Percentiles rank a stretch among this genome's conserved stretches.
Conservation (phyloP, 92 coral and sea anemone species). For the Porites evermanni region DNA sequence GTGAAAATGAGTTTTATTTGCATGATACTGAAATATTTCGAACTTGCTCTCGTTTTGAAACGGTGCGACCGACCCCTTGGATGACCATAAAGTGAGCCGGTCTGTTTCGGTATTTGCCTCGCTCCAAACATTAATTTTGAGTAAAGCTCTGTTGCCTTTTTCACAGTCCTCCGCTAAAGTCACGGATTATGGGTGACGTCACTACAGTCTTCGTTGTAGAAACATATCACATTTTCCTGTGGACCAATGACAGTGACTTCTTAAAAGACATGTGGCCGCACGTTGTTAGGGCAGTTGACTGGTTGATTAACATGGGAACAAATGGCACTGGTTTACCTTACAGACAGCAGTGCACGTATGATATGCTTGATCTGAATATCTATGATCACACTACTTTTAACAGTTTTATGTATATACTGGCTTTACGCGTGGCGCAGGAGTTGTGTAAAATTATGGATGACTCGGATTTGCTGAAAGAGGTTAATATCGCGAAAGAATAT, state of each 20-base stretch:
- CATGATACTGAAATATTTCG: too few relatives aligned
- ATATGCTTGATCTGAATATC: not conserved
- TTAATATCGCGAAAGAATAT: not conserved
- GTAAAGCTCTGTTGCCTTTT: not conserved
- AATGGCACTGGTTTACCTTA: conserved; percentile 44
- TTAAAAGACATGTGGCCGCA: conserved; percentile 51
- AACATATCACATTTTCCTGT: conserved; percentile 45
- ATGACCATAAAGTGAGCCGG: too few relatives aligned
- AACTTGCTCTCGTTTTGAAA: too few relatives aligned
- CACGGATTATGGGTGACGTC: conserved; percentile 57
- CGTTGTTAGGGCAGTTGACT: conserved; percentile 24
- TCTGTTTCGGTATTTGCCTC: too few relatives aligned
- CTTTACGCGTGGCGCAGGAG: conserved; percentile 49
- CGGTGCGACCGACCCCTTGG: too few relatives aligned
- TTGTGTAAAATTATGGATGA: conserved; percentile 33
- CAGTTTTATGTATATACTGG: conserved; percentile 45
- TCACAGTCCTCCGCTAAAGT: conserved; percentile 29
- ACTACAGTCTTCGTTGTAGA: conserved; percentile 43
- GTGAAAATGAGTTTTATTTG: too few relatives aligned
- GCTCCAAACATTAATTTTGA: too few relatives aligned
- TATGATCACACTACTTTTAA: conserved; percentile 49
- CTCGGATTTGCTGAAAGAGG: conserved; percentile 8
- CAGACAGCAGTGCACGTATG: conserved; percentile 52
- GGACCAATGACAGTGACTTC: conserved; percentile 51
- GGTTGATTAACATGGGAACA: conserved; percentile 45